Percentiles rank a stretch among this genome's conserved stretches.
phyloP scores from a whole-genome alignment of 2,888 invertebrate genomes.

The Muscina levida region DNA sequence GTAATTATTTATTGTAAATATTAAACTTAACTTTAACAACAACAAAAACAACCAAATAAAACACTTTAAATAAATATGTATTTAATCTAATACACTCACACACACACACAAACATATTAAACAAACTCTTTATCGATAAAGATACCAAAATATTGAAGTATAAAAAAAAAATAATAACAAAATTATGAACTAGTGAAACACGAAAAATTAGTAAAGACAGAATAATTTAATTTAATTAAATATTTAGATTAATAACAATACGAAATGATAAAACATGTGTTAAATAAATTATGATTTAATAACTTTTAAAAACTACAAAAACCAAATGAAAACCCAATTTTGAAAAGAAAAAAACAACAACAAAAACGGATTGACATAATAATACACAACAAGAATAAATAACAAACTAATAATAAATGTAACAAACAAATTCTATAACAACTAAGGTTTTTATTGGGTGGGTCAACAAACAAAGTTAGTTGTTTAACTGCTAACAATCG shows the following conservation, averaged over 20 bases:
- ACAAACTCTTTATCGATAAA: not conserved
- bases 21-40: constrained; percentile 15
- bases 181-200: constrained; percentile 5
- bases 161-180: constrained; percentile 3
- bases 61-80: constrained; percentile 3
- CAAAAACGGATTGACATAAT: no score
- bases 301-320: constrained; percentile 44
- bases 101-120: constrained; percentile 2
- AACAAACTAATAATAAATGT: constrained; percentile 39
- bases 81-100: constrained; percentile 1
- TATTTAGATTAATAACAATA: constrained; percentile 31
- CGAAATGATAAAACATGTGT: constrained; percentile 41
- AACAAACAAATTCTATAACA: constrained; percentile 25
- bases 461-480: no score
- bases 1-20: constrained; percentile 58
- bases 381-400: constrained; percentile 16
- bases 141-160: constrained; percentile 9
- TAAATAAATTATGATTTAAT: constrained; percentile 55
- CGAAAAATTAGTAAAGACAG: not conserved
- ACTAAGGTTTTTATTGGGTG: constrained; percentile 9
- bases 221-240: constrained; percentile 29
- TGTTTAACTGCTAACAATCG: no score
- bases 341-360: no score
- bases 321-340: constrained; percentile 30
- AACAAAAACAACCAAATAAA: not conserved